Base-by-base conservation (phyloP, 2,113 vertebrate species). In the Microtus montanus region DNA sequence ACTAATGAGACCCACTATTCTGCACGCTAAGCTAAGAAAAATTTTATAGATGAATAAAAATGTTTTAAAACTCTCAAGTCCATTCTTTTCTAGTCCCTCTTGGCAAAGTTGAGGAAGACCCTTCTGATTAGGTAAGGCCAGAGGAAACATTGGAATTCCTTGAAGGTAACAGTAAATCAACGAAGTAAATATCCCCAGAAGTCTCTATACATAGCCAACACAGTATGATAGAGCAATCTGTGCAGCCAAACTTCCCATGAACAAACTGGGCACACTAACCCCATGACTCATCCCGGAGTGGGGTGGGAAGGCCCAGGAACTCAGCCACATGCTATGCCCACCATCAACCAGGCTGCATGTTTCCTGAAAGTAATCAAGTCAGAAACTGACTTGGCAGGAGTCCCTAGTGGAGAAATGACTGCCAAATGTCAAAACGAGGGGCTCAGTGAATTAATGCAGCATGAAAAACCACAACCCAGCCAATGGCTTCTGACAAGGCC, bases 301-400 rank as follows among this genome's bases (percentile, higher is more conserved):
- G 95, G 77, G 77, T 58, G 63, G 0, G 5, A 90, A 86, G 68
- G 74, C 77, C 64, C n/a, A 95, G 88, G 87, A 33, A 90, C 7
- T 9, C 44, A 30, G 70, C 54, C 85, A 54, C 87, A 89, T 4
- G 1, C 49, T 85, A 88, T 0, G 12, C 22, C 82, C 5, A 0
- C 49, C 91, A 90, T 75, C 74, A 77, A 87, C 92, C 86, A 93
- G 87, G 93, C 20, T 93, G 89, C 75, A 90, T 80, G 95, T 92
- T 93, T 94, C 95, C 96, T 58, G 28, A 96, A 87, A 98, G 87
- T 93, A 95, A 96, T 84, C 91, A 92, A 91, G 83, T 98, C 92
- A 96, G 90, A 97, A 89, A 89, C 49, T 58, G 47, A 86, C 64
- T 90, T 95, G 95, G 97, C 97, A 95, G 68, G 54, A 83, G 70